A percentile compares a stretch with the other conserved stretches of the same genome.
Evolutionary conservation across 1,140 invertebrate genomes (phyloP).

Genomic region (Triops cancriformis): DNA sequence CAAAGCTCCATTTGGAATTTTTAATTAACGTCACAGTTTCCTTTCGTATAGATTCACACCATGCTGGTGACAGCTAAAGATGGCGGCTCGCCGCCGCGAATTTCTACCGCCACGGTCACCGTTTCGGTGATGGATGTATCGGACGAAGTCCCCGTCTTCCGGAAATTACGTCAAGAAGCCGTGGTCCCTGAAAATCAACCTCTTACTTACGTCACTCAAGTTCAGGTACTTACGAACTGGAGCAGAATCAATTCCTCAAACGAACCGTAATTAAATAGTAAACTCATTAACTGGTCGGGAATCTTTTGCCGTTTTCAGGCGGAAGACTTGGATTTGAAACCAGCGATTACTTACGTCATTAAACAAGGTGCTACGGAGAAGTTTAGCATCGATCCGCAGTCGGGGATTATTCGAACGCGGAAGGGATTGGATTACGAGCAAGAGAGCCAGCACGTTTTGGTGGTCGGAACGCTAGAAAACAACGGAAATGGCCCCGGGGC

Average conservation of each 20-base stretch:
- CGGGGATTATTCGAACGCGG: constrained; percentile 64
- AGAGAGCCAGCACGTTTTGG: constrained; percentile 58
- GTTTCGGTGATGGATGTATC: constrained; percentile 68
- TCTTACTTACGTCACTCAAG: constrained; percentile 63
- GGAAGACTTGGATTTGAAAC: constrained; percentile 67
- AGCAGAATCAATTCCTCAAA: background rate
- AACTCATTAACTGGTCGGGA: background rate
- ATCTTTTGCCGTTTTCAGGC: too few species aligned
- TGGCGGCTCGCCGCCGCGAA: constrained; percentile 68
- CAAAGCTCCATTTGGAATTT: constrained; percentile 24
- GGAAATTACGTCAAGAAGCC: constrained; percentile 58
- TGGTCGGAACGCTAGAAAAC: constrained; percentile 74
- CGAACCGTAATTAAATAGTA: background rate
- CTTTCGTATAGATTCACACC: constrained; percentile 25
- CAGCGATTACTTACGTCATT: constrained; percentile 71
- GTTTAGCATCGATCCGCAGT: constrained; percentile 69
- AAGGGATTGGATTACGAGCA: constrained; percentile 69
- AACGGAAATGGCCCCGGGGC: constrained; percentile 54
- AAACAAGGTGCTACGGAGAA: constrained; percentile 67
- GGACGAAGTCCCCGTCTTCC: constrained; percentile 75
- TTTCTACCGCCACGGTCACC: constrained; percentile 76
- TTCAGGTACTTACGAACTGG: too few species aligned
- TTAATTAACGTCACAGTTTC: constrained; percentile 20
- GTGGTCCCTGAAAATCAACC: constrained; percentile 72
- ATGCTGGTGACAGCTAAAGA: constrained; percentile 80